phyloP scores from a whole-genome alignment of 2,888 invertebrate species.

The Drosophila niveifrons region DNA sequence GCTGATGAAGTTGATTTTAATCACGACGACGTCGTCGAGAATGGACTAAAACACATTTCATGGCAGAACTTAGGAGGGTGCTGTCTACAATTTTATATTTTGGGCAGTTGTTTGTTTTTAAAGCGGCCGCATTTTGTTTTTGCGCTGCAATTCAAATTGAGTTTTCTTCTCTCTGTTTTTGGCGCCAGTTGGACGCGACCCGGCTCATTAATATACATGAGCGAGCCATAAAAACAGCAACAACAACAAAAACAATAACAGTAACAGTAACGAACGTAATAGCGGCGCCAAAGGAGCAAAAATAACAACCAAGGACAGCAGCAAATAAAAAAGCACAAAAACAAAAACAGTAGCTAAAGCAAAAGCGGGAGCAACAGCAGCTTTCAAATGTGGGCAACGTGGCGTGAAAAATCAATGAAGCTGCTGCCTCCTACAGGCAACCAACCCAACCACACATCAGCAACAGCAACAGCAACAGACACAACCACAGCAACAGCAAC shows the following conservation, averaged over 20 bases:
- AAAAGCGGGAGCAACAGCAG: slow-evolving; percentile 7
- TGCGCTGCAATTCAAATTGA: slow-evolving; percentile 40
- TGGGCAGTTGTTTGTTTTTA: slow-evolving; percentile 28
- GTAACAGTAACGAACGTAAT: slow-evolving; percentile 2
- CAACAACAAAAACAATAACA: slow-evolving; percentile 33
- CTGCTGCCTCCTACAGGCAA: slow-evolving; percentile 46
- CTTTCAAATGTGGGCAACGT: slow-evolving; percentile 38
- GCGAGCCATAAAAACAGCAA: slow-evolving; percentile 45
- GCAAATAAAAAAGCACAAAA: slow-evolving; percentile 16
- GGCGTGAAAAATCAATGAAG: slow-evolving; percentile 72
- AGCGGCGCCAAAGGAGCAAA: slow-evolving; percentile 58
- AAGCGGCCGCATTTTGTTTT: slow-evolving; percentile 16
- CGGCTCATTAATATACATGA: slow-evolving; percentile 66
- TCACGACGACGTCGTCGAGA: slow-evolving; percentile 37
- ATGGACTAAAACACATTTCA: slow-evolving; percentile 19
- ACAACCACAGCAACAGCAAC: background rate
- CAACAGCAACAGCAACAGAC: too few species aligned
- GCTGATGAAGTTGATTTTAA: slow-evolving; percentile 64
- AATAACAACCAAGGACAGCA: slow-evolving; percentile 71
- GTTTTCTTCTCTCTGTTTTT: slow-evolving; percentile 18
- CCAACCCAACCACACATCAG: slow-evolving; percentile 8
- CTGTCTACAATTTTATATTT: slow-evolving; percentile 2
- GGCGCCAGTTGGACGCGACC: slow-evolving; percentile 68
- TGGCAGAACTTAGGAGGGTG: slow-evolving; percentile 6
- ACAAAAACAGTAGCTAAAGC: slow-evolving; percentile 12